Percentiles rank a stretch among this genome's conserved stretches.
Conservation (phyloP, 2,797 vertebrate genomes). For the Danionella dracula region DNA sequence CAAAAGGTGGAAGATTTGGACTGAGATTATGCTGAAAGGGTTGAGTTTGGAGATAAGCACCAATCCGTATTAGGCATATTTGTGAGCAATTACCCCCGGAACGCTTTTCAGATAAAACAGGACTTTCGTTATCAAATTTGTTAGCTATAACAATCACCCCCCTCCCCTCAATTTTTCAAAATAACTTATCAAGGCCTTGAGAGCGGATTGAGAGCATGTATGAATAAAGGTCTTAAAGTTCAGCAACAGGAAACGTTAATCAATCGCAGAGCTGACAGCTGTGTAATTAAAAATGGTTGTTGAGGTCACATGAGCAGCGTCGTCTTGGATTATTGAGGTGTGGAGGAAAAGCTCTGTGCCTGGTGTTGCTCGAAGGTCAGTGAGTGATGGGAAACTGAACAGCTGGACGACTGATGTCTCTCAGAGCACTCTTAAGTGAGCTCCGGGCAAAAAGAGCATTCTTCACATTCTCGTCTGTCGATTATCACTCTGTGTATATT, state of each 20-base stretch:
- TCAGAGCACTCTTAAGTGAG: slow-evolving; percentile 9
- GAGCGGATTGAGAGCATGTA: background rate
- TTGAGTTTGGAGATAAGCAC: slow-evolving; percentile 41
- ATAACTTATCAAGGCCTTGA: background rate
- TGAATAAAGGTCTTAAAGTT: slow-evolving; percentile 13
- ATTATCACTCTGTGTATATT: slow-evolving; percentile 10
- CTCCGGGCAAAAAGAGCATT: slow-evolving; percentile 29
- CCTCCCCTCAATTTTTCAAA: background rate
- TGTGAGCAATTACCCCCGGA: slow-evolving; percentile 29
- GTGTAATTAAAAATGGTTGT: slow-evolving; percentile 2
- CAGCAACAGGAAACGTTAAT: slow-evolving; percentile 23
- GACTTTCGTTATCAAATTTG: slow-evolving; percentile 21
- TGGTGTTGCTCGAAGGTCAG: slow-evolving; percentile 2
- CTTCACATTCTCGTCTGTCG: slow-evolving; percentile 31
- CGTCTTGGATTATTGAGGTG: slow-evolving; percentile 7
- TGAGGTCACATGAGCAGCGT: background rate
- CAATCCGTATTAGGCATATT: slow-evolving; percentile 32
- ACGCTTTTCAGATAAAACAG: slow-evolving; percentile 38
- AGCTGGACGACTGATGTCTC: slow-evolving; percentile 14
- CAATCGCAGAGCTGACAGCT: slow-evolving; percentile 22
- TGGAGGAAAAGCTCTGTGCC: slow-evolving; percentile 1
- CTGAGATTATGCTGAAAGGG: slow-evolving; percentile 37
- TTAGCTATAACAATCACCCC: background rate
- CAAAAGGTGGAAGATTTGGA: slow-evolving; percentile 40
- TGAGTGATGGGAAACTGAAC: slow-evolving; percentile 18